phyloP scores from a whole-genome alignment of 2,888 invertebrate species.

The Macrosoma leucophasiata region DNA sequence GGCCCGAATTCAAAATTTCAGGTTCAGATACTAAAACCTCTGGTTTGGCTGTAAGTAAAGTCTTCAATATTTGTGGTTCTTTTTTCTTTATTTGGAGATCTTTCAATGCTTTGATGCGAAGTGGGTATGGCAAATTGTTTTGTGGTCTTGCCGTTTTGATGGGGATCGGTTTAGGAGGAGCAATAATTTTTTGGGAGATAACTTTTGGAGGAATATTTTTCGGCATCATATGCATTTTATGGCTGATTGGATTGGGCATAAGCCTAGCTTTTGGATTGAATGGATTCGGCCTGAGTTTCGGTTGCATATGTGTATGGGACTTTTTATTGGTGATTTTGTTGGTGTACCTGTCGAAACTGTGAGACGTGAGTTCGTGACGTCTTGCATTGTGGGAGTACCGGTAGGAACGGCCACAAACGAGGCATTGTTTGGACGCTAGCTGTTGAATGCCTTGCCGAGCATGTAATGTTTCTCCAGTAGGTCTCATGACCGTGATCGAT shows the following conservation, averaged over 20 bases:
- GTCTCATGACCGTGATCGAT: slow-evolving; percentile 67
- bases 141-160: slow-evolving; percentile 52
- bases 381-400: slow-evolving; percentile 71
- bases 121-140: slow-evolving; percentile 62
- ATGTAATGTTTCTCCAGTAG: slow-evolving; percentile 59
- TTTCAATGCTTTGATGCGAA: slow-evolving; percentile 69
- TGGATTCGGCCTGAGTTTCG: slow-evolving; percentile 66
- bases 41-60: slow-evolving; percentile 62
- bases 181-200: slow-evolving; percentile 41
- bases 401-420: slow-evolving; percentile 66
- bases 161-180: slow-evolving; percentile 59
- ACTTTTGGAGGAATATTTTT: slow-evolving; percentile 49
- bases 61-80: slow-evolving; percentile 70
- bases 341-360: slow-evolving; percentile 68
- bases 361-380: slow-evolving; percentile 65
- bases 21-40: slow-evolving; percentile 67
- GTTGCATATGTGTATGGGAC: slow-evolving; percentile 45
- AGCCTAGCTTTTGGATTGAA: slow-evolving; percentile 68
- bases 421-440: slow-evolving; percentile 68
- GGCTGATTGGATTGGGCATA: slow-evolving; percentile 68
- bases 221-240: slow-evolving; percentile 58
- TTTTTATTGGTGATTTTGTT: slow-evolving; percentile 59
- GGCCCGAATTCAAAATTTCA: slow-evolving; percentile 67
- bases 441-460: slow-evolving; percentile 67
- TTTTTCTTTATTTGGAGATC: slow-evolving; percentile 70